Base-by-base conservation (phyloP, 2,888 invertebrate species). In the Ceraclea dissimilis region DNA sequence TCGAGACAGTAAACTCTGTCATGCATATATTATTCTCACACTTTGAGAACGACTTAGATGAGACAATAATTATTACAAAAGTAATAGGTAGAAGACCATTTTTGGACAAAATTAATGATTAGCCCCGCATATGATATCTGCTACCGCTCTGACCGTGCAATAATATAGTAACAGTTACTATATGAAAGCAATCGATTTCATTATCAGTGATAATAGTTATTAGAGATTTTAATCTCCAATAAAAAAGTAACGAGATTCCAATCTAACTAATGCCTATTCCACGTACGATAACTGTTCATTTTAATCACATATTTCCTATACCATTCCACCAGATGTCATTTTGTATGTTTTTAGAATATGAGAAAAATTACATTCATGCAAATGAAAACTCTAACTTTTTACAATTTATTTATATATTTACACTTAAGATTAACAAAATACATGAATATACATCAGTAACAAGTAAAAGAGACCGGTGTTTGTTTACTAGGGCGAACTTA, bases 101-200 rank as follows among this genome's bases (percentile, higher is more conserved):
- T 58, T 58, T 51, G 58, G 58, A 54, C 48, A 58, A 54, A 58
- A 54, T 50, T 57, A 58, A 54, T 54, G 58, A 58, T 54, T 58
- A 58, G 54, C 54, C 16, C 39, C 52, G 54, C 50, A 26, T 48
- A 51, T 16, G 46, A 43, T 48, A 20, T 43, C 51, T 51, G 58
- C 58, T 58, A 58, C 58, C 54, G 51, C 51, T 46, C 46, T 33
- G 49, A 6, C 50, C 22, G 50, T 43, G 50, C 13, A 16, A 50
- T 47, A 33, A 33, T 43, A 21, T 26, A 39, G 49, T 50, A 31
- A 54, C 49, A n/a, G 54, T 54, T 43, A 49, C 49, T 26, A 6
- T 17, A 39, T 39, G 13, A 39, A 39, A 13, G n/a, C 39, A 16
- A 39, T 39, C 13, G 39, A 39, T 39, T 39, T 39, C 16, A 39